Base-by-base conservation (phyloP, 2,888 invertebrate genomes). In the Hesperia comma region DNA sequence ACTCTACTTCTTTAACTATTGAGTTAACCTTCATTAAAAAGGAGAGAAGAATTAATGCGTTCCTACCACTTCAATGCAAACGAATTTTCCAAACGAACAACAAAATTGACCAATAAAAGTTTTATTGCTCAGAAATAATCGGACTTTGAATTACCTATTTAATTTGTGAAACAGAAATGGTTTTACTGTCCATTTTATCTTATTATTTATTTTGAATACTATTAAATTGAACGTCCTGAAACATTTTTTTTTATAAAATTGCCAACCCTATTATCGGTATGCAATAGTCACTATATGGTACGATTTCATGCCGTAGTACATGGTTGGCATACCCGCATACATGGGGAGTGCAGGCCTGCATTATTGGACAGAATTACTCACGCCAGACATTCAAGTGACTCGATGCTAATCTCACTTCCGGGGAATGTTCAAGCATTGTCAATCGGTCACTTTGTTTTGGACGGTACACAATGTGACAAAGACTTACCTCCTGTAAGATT, bases 221-320 rank as follows among this genome's bases (percentile, higher is more conserved):
- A 1, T 37, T 12, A 37, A 7, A 37, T 10, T 12, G 8, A 12
- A 37, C 6, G 10, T 37, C 37, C 12, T 12, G 12, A 12, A 10
- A 12, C 2, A 37, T 37, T 2, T 1, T 0, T 10, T 32, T 46
- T 53, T 7, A 43, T 17, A 8, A 55, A 55, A 19, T 8, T 43
- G 53, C 12, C 58, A 53, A 60, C 64, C 64, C 64, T 66, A 78
- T 78, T 77, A 74, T 76, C 8, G 58, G 71, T 63, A 70, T 71
- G 71, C 68, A 67, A 70, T 68, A 68, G 67, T 60, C 60, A 54
- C n/a, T 66, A 63, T 49, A 66, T 80, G 77, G 79, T 84, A 81
- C 83, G 80, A 83, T 85, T 80, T 85, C 88, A 84, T 88, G 82
- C 85, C 88, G 74, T 87, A 84, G 87, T 87, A 88, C 84, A 85